Conservation (phyloP, 2,113 vertebrate genomes). For the Zapus hudsonius region DNA sequence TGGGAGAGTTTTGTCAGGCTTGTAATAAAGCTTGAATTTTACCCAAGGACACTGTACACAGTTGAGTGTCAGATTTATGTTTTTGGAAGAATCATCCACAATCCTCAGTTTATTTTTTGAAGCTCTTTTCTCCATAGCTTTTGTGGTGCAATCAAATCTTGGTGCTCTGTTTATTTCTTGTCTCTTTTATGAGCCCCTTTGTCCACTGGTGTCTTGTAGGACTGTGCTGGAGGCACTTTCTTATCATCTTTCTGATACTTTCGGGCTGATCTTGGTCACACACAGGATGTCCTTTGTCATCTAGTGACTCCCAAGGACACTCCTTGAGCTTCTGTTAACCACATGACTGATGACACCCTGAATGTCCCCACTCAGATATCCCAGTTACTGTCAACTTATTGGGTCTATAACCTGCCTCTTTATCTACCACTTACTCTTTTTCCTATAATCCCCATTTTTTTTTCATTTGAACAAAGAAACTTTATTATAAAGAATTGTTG, state of each 20-base stretch:
- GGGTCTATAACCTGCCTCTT: not conserved
- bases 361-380: not conserved
- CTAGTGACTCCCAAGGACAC: not conserved
- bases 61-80: constrained; percentile 1
- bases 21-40: constrained; percentile 19
- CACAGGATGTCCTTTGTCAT: not conserved
- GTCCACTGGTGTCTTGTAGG: not conserved
- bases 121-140: constrained; percentile 33
- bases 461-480: too few relatives aligned
- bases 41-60: not conserved
- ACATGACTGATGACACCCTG: not conserved
- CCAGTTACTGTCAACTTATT: not conserved
- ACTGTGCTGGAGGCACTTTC: not conserved
- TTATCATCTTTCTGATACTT: not conserved
- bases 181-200: not conserved
- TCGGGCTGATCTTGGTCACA: not conserved
- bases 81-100: constrained; percentile 26
- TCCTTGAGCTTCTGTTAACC: not conserved
- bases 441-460: too few relatives aligned
- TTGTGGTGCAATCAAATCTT: constrained; percentile 7
- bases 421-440: not conserved
- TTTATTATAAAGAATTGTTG: too few relatives aligned
- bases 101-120: not conserved
- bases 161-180: constrained; percentile 30
- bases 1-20: not conserved